These are phyloP conservation scores for Aphaenogaster floridana DNA, from an alignment of 1,140 invertebrate genomes.

Conservation along the genomic window DNA sequence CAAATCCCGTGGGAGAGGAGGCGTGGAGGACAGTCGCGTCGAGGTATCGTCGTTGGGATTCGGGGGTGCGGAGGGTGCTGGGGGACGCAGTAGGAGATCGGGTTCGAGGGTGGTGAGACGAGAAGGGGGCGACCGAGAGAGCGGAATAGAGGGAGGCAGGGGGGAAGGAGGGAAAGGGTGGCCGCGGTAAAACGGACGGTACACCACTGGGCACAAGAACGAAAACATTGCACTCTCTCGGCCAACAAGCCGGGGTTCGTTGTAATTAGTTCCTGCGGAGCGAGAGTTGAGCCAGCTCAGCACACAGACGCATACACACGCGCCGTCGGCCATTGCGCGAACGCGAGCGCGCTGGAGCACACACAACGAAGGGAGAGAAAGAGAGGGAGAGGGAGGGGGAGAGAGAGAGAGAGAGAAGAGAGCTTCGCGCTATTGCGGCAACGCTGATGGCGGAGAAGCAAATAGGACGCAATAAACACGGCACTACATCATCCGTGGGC, in stretches of 20 bases:
- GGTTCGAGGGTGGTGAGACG: slow-evolving; percentile 5
- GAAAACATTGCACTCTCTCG: slow-evolving; percentile 78
- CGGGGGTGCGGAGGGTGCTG: slow-evolving; percentile 15
- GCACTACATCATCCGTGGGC: slow-evolving; percentile 78
- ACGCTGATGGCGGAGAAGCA: slow-evolving; percentile 76
- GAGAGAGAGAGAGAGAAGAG: slow-evolving; percentile 34
- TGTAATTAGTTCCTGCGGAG: slow-evolving; percentile 77
- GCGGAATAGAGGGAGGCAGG: not conserved
- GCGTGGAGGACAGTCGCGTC: slow-evolving; percentile 50
- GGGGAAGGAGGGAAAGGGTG: not conserved
- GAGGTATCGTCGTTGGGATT: slow-evolving; percentile 62
- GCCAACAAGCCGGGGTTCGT: slow-evolving; percentile 76
- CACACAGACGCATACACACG: slow-evolving; percentile 66
- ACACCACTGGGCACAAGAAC: slow-evolving; percentile 71
- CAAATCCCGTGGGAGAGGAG: slow-evolving; percentile 56
- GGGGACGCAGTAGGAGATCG: slow-evolving; percentile 35
- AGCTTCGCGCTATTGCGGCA: slow-evolving; percentile 72
- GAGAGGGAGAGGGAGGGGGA: not conserved
- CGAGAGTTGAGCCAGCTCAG: slow-evolving; percentile 75
- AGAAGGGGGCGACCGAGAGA: not conserved
- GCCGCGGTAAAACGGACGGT: slow-evolving; percentile 58
- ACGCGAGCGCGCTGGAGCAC: slow-evolving; percentile 50
- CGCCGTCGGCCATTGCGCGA: slow-evolving; percentile 46
- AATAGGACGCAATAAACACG: slow-evolving; percentile 82
- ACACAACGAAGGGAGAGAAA: slow-evolving; percentile 47